Conservation (phyloP, 2,888 invertebrate species). For the Euclidia mi region DNA sequence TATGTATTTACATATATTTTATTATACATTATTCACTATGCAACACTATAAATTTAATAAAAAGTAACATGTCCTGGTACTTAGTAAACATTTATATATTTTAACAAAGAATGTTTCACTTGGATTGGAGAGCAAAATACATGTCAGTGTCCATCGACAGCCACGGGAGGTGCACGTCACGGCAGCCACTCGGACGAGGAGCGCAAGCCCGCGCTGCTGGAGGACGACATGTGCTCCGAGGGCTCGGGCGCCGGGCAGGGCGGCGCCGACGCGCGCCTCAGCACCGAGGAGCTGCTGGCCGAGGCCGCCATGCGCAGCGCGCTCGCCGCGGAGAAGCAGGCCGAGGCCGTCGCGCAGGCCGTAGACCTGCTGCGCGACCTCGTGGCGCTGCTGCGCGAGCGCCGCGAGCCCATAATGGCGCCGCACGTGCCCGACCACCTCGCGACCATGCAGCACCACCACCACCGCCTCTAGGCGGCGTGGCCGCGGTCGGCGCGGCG, state of each 20-base stretch:
- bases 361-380: conserved; percentile 75
- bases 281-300: conserved; percentile 82
- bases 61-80: too few species aligned
- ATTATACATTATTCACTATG: too few species aligned
- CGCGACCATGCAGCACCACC: conserved; percentile 45
- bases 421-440: conserved; percentile 37
- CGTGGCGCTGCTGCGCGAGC: conserved; percentile 87
- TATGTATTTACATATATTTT: too few species aligned
- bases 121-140: too few species aligned
- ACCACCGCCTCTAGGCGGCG: conserved; percentile 69
- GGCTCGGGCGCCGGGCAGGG: conserved; percentile 58
- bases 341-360: conserved; percentile 76
- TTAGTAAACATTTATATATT: too few species aligned
- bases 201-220: conserved; percentile 71
- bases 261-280: conserved; percentile 61
- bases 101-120: too few species aligned
- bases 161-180: conserved; percentile 48
- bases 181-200: conserved; percentile 76
- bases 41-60: too few species aligned
- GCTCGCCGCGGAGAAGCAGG: conserved; percentile 84
- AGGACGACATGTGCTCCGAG: conserved; percentile 82
- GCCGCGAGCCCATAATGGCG: conserved; percentile 38
- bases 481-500: background rate
- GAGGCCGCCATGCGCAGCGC: conserved; percentile 86
- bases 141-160: background rate